Evolutionary conservation across 2,888 invertebrate genomes (phyloP).

Genomic region (Sinhomidia bicolor): DNA sequence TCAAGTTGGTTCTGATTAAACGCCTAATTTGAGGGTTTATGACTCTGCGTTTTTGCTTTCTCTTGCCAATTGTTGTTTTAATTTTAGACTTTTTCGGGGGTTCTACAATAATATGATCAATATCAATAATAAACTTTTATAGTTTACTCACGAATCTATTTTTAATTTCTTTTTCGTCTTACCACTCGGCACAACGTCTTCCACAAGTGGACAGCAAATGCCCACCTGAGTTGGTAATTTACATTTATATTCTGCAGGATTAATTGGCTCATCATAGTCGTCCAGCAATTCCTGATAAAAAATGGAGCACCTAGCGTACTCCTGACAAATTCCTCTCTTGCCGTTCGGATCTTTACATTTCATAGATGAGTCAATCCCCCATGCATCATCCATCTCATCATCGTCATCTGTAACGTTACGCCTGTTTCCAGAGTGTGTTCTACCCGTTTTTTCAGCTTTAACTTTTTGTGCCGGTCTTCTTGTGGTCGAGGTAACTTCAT

Average conservation of each 20-base stretch:
- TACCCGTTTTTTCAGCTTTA: not conserved
- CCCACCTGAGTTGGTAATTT: slow-evolving; percentile 73
- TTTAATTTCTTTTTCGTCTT: not conserved
- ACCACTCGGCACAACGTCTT: slow-evolving; percentile 52
- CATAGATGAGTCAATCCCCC: slow-evolving; percentile 57
- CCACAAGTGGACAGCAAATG: slow-evolving; percentile 75
- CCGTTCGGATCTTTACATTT: slow-evolving; percentile 75
- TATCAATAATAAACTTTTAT: not conserved
- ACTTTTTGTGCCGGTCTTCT: slow-evolving; percentile 26
- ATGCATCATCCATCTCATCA: slow-evolving; percentile 47
- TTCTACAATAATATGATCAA: not conserved
- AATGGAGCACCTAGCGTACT: slow-evolving; percentile 75
- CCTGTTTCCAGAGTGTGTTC: not conserved
- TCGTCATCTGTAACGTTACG: slow-evolving; percentile 30
- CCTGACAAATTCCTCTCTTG: slow-evolving; percentile 75
- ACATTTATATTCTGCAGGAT: slow-evolving; percentile 75
- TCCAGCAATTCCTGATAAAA: slow-evolving; percentile 70
- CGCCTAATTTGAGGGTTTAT: slow-evolving; percentile 69
- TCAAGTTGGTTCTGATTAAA: slow-evolving; percentile 66
- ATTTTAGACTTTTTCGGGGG: not conserved
- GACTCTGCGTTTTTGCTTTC: slow-evolving; percentile 60
- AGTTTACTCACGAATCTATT: not conserved
- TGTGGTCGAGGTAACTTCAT: slow-evolving; percentile 34
- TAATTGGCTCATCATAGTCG: slow-evolving; percentile 73
- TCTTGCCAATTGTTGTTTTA: slow-evolving; percentile 24